Evolutionary conservation across 1,140 invertebrate genomes (phyloP).

Genomic region (Ylistrum balloti): DNA sequence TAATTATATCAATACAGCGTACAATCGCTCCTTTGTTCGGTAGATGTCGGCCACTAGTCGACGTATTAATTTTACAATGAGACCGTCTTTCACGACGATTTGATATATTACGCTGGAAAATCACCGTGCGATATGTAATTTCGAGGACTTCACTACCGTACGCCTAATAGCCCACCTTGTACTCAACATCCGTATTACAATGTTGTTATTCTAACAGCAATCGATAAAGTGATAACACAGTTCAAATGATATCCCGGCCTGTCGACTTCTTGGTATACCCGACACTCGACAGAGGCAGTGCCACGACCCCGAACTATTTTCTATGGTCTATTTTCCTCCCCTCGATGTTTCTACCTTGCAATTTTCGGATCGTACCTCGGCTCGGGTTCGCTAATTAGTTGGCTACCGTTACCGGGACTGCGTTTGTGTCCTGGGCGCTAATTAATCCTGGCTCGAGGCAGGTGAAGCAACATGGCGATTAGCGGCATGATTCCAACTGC

Average conservation of each 20-base stretch:
- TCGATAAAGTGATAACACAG: neutral
- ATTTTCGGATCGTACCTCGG: slow-evolving; percentile 24
- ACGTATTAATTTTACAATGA: neutral
- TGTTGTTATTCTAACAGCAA: neutral
- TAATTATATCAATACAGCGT: neutral
- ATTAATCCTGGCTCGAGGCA: slow-evolving; percentile 43
- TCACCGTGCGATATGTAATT: neutral
- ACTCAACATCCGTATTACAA: neutral
- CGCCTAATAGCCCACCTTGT: neutral
- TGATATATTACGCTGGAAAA: neutral
- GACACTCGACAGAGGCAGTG: neutral
- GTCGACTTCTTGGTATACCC: neutral
- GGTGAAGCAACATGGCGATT: slow-evolving; percentile 37
- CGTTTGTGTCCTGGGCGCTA: slow-evolving; percentile 45
- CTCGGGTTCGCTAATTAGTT: slow-evolving; percentile 37
- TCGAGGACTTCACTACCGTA: neutral
- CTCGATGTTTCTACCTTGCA: neutral
- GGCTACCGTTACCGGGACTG: slow-evolving; percentile 27
- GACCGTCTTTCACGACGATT: neutral
- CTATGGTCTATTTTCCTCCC: neutral
- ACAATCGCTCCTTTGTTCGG: neutral
- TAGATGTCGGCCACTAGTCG: neutral
- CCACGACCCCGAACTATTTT: neutral
- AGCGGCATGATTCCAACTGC: neutral
- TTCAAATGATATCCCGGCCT: neutral